Percentiles rank a stretch among this genome's conserved stretches.
These are phyloP conservation scores for Elysia crispata DNA, from an alignment of 2,888 invertebrate species.

Conservation along the genomic window DNA sequence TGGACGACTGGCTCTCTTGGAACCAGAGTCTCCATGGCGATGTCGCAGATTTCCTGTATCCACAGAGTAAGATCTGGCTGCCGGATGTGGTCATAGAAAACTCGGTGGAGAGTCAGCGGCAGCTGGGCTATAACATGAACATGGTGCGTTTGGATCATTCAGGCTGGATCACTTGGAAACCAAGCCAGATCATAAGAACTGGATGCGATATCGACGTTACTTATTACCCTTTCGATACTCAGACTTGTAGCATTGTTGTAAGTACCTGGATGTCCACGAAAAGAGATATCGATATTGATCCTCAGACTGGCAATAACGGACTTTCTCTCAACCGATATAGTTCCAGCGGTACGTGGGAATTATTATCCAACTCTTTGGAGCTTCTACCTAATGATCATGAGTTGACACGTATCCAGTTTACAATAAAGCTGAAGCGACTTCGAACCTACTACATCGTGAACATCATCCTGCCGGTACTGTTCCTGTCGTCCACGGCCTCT, in stretches of 20 bases:
- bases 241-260: conserved; percentile 29
- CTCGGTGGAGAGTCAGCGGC: conserved; percentile 26
- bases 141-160: conserved; percentile 20
- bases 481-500: conserved; percentile 54
- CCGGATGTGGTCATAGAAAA: conserved; percentile 43
- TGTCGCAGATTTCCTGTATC: conserved; percentile 36
- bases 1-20: conserved; percentile 41
- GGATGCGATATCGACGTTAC: conserved; percentile 53
- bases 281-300: conserved; percentile 20
- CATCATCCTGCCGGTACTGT: conserved; percentile 53
- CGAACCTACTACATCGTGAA: conserved; percentile 50
- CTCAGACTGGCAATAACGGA: neutral
- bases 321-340: conserved; percentile 23
- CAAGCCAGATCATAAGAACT: conserved; percentile 40
- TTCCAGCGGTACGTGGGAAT: conserved; percentile 36
- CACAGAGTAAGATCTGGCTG: conserved; percentile 48
- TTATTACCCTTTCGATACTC: conserved; percentile 55
- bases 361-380: neutral
- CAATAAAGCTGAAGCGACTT: conserved; percentile 44
- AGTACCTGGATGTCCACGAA: conserved; percentile 23
- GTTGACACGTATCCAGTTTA: conserved; percentile 29
- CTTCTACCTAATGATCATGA: neutral
- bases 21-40: conserved; percentile 27
- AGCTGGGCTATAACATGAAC: conserved; percentile 34
- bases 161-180: conserved; percentile 47